Evolutionary conservation across 53 echinoderm and acorn worm species (phyloP).

Genomic region (Patiria pectinifera): DNA sequence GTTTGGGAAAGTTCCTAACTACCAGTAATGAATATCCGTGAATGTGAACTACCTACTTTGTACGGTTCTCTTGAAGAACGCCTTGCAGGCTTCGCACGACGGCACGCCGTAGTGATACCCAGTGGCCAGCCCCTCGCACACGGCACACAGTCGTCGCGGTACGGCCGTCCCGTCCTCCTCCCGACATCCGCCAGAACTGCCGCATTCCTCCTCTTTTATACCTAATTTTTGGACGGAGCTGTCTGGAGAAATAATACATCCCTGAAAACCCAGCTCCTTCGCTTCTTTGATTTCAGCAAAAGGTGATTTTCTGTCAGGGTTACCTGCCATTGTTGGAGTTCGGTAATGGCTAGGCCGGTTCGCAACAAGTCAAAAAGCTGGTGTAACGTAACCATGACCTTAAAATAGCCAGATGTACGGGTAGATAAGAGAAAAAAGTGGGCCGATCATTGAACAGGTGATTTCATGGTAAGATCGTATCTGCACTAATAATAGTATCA

Average conservation of each 20-base stretch:
- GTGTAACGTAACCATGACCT: no score
- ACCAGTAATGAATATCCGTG: no score
- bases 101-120: constrained; percentile 97
- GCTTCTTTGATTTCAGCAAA: background rate
- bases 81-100: constrained; percentile 95
- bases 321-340: background rate
- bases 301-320: background rate
- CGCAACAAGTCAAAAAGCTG: no score
- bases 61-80: constrained; percentile 92
- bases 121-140: constrained; percentile 85
- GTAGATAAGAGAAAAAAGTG: no score
- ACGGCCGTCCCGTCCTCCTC: background rate
- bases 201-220: background rate
- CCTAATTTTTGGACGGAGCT: background rate
- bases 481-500: background rate
- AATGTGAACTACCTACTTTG: constrained; percentile 58
- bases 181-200: background rate
- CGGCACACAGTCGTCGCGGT: constrained; percentile 77
- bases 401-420: no score
- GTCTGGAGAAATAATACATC: background rate
- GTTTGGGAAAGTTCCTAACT: no score
- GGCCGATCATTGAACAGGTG: no score
- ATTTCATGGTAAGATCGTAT: no score
- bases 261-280: background rate
- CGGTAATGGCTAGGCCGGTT: background rate